Evolutionary conservation across 2,888 invertebrate species (phyloP).

Genomic region (Schizaphis graminum): DNA sequence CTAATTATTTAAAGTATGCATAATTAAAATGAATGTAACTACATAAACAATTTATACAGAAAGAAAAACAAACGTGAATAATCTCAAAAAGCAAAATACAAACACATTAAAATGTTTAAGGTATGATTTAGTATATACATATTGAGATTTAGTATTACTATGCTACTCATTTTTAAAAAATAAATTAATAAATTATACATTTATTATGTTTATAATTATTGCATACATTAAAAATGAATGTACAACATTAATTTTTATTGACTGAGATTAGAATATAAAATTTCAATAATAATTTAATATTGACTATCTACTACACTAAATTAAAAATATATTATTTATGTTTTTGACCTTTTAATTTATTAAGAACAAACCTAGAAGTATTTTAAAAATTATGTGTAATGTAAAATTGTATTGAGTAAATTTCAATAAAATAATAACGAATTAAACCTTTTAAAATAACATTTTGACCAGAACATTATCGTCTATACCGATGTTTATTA

Average conservation of each 20-base stretch:
- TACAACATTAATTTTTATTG: not conserved
- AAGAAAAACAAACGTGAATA: not conserved
- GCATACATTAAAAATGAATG: not conserved
- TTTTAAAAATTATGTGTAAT: not conserved
- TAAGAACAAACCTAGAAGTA: constrained; percentile 6
- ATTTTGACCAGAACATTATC: constrained; percentile 15
- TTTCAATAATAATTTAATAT: not conserved
- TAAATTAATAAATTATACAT: not conserved
- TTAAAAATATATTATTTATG: not conserved
- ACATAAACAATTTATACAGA: not conserved
- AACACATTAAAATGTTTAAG: not conserved
- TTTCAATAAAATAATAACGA: not conserved
- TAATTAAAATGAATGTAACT: not conserved
- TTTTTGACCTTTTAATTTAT: constrained; percentile 1
- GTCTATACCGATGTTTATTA: constrained; percentile 43
- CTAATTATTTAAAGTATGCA: not conserved
- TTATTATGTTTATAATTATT: not conserved
- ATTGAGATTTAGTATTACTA: not conserved
- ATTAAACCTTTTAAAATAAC: not conserved
- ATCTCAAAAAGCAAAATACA: not conserved
- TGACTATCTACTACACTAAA: not conserved
- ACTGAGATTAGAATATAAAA: not conserved
- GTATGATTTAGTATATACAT: not conserved
- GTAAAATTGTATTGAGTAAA: not conserved
- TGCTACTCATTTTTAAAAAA: not conserved